phyloP scores from a whole-genome alignment of 2,113 vertebrate species.

The Zosterops pallidus region DNA sequence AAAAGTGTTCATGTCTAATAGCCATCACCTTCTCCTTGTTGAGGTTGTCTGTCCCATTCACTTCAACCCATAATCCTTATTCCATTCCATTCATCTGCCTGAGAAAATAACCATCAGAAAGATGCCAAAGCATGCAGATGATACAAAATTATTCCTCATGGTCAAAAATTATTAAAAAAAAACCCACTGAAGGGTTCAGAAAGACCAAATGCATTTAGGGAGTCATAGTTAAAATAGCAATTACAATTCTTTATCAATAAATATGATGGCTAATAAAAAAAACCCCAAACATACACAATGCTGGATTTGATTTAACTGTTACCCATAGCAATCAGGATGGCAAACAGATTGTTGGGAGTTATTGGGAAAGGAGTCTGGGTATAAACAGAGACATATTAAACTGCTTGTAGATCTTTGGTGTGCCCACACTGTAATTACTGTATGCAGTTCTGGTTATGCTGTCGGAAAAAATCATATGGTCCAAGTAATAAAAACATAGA shows the following conservation, averaged over 20 bases:
- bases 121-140: not conserved
- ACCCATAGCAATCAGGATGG: not conserved
- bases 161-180: not conserved
- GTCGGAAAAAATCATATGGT: conserved; percentile 15
- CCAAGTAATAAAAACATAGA: not conserved
- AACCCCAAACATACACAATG: not conserved
- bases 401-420: not conserved
- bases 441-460: not conserved
- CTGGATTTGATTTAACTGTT: not conserved
- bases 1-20: not conserved
- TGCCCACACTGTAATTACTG: not conserved
- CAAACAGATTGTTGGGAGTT: conserved; percentile 21
- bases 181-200: not conserved
- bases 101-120: not conserved
- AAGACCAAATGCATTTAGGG: not conserved
- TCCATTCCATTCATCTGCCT: not conserved
- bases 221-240: not conserved
- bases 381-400: conserved; percentile 6
- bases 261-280: not conserved
- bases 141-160: not conserved
- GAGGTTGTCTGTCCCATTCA: not conserved
- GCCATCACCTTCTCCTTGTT: conserved; percentile 1
- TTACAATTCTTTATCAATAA: not conserved
- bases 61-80: not conserved
- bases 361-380: not conserved